phyloP scores from a whole-genome alignment of 2,113 vertebrate genomes.

The Ancistrus triradiatus region DNA sequence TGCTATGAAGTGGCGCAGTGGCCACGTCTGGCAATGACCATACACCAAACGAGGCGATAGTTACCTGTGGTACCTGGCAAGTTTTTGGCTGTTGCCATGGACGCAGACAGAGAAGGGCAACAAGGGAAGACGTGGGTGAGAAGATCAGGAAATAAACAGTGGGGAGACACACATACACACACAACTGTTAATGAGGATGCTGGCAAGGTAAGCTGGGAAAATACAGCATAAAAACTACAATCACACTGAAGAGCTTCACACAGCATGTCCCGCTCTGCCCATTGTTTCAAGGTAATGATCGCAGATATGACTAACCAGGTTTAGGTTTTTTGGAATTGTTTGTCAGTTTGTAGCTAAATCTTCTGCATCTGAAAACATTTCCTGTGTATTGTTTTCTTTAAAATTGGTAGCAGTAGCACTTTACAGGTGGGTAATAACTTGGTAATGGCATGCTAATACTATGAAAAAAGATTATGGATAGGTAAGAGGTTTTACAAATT shows the following conservation, averaged over 20 bases:
- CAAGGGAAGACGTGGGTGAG: slow-evolving; percentile 64
- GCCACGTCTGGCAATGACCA: slow-evolving; percentile 55
- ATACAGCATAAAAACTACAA: slow-evolving; percentile 25
- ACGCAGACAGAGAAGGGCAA: slow-evolving; percentile 67
- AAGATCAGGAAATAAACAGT: slow-evolving; percentile 59
- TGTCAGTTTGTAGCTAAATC: too few relatives aligned
- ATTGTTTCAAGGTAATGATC: too few relatives aligned
- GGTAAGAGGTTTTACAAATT: too few relatives aligned
- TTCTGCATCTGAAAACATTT: too few relatives aligned
- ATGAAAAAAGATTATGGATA: too few relatives aligned
- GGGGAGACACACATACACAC: slow-evolving; percentile 49
- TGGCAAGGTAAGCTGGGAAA: slow-evolving; percentile 22
- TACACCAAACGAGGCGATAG: slow-evolving; percentile 58
- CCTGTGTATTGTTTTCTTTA: too few relatives aligned
- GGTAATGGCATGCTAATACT: too few relatives aligned
- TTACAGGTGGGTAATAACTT: too few relatives aligned
- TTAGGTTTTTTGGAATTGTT: too few relatives aligned
- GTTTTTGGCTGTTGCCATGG: slow-evolving; percentile 76
- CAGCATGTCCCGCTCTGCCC: not conserved
- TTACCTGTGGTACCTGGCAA: slow-evolving; percentile 75
- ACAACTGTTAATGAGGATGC: slow-evolving; percentile 38
- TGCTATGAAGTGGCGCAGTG: slow-evolving; percentile 60
- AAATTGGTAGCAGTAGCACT: too few relatives aligned
- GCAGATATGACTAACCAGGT: too few relatives aligned
- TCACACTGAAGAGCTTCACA: not conserved